These are phyloP conservation scores for Rhinoraja longicauda DNA, from an alignment of 2,797 vertebrate genomes.

Conservation along the genomic window DNA sequence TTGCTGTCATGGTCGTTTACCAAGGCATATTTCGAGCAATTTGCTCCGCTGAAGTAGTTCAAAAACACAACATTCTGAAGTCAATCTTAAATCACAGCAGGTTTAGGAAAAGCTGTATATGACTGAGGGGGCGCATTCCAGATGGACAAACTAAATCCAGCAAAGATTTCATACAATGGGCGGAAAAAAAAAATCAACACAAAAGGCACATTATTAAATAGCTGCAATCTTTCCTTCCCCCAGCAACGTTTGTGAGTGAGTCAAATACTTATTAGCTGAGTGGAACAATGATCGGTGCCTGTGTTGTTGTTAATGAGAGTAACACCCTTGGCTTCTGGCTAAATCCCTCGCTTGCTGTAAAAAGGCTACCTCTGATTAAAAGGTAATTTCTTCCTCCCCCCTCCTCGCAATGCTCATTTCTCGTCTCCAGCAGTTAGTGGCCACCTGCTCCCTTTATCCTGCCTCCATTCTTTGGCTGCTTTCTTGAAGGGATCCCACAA, in stretches of 20 bases:
- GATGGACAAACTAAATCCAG: constrained; percentile 20
- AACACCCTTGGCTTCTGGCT: constrained; percentile 32
- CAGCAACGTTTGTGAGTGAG: constrained; percentile 29
- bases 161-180: constrained; percentile 29
- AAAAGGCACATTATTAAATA: constrained; percentile 31
- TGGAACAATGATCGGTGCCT: constrained; percentile 7
- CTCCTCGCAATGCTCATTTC: background rate
- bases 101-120: background rate
- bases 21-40: background rate
- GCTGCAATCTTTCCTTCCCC: background rate
- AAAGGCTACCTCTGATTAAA: constrained; percentile 34
- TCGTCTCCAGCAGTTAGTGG: background rate
- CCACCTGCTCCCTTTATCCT: constrained; percentile 30
- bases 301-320: constrained; percentile 2
- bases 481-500: constrained; percentile 3
- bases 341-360: constrained; percentile 5
- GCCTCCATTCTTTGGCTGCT: background rate
- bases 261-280: constrained; percentile 30
- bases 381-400: background rate
- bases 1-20: background rate
- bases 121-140: background rate
- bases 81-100: constrained; percentile 23
- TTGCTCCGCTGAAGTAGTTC: background rate
- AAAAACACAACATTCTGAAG: background rate
- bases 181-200: background rate